Percentiles rank a stretch among this genome's conserved stretches.
Evolutionary conservation across 35 echinoderm and acorn worm genomes (phyloP).

Genomic region (Eucidaris tribuloides): DNA sequence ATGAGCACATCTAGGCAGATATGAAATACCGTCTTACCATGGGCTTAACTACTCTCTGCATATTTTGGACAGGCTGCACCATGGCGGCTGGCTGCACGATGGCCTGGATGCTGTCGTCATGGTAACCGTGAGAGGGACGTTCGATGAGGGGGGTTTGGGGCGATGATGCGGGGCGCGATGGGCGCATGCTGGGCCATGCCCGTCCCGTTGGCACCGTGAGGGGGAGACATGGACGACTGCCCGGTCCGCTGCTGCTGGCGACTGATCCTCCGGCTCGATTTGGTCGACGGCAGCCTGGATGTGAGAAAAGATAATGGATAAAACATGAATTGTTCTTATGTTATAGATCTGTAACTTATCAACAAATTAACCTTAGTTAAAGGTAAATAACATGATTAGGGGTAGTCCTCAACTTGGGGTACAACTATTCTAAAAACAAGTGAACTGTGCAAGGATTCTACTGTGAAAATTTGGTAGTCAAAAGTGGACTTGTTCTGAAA

Average conservation of each 20-base stretch:
- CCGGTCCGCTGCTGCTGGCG: constrained; percentile 72
- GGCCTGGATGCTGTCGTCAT: constrained; percentile 57
- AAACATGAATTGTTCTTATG: too few species aligned
- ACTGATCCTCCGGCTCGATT: constrained; percentile 70
- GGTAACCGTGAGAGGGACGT: constrained; percentile 3
- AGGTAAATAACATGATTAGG: too few species aligned
- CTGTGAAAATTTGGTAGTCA: too few species aligned
- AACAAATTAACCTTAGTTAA: too few species aligned
- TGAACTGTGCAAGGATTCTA: too few species aligned
- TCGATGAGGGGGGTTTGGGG: constrained; percentile 59
- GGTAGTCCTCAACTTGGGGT: too few species aligned
- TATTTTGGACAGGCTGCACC: constrained; percentile 65
- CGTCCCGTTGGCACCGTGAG: constrained; percentile 42
- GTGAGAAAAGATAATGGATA: background rate
- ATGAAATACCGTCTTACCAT: constrained; percentile 46
- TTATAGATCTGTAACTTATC: too few species aligned
- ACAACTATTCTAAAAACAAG: too few species aligned
- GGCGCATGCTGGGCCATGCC: constrained; percentile 30
- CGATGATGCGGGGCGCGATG: constrained; percentile 77
- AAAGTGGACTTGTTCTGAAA: too few species aligned
- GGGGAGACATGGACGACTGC: constrained; percentile 28
- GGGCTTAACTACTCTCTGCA: constrained; percentile 61
- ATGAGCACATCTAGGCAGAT: background rate
- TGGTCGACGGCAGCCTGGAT: constrained; percentile 83
- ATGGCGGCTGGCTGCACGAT: constrained; percentile 57